Percentiles rank a stretch among this genome's conserved stretches.
Evolutionary conservation across 92 coral and sea anemone species (phyloP).

Genomic region (Anthopleura xanthogrammica): DNA sequence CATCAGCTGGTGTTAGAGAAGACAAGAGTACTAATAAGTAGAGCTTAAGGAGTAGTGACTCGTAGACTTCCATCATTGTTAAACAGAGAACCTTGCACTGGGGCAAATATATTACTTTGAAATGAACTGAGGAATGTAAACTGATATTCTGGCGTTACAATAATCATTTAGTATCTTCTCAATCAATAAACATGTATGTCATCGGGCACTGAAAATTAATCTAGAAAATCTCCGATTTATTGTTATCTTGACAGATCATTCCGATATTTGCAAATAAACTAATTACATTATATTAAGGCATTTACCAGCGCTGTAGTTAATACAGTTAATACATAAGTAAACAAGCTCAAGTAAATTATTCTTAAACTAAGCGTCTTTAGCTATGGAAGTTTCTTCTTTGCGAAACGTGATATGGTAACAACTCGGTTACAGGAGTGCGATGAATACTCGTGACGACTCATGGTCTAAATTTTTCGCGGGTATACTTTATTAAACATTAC

Average conservation of each 20-base stretch:
- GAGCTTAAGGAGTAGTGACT: not conserved
- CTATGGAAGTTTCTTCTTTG: too few species aligned
- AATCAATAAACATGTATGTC: not conserved
- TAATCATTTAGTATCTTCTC: not conserved
- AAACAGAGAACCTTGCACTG: not conserved
- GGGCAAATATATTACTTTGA: not conserved
- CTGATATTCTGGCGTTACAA: not conserved
- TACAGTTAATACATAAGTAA: not conserved
- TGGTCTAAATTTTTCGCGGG: too few species aligned
- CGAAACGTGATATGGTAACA: too few species aligned
- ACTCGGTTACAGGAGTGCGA: too few species aligned
- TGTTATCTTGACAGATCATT: not conserved
- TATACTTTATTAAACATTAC: too few species aligned
- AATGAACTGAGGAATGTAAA: not conserved
- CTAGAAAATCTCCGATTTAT: not conserved
- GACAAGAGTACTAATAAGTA: not conserved
- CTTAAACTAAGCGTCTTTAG: not conserved
- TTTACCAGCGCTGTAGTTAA: not conserved
- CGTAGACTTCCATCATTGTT: not conserved
- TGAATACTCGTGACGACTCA: too few species aligned
- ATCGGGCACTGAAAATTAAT: not conserved
- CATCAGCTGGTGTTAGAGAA: slow-evolving; percentile 14
- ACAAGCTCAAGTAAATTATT: not conserved
- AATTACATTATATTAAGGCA: not conserved
- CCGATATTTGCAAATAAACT: not conserved